Conservation (phyloP, 2,888 invertebrate genomes). For the Xestia rhomboidea region DNA sequence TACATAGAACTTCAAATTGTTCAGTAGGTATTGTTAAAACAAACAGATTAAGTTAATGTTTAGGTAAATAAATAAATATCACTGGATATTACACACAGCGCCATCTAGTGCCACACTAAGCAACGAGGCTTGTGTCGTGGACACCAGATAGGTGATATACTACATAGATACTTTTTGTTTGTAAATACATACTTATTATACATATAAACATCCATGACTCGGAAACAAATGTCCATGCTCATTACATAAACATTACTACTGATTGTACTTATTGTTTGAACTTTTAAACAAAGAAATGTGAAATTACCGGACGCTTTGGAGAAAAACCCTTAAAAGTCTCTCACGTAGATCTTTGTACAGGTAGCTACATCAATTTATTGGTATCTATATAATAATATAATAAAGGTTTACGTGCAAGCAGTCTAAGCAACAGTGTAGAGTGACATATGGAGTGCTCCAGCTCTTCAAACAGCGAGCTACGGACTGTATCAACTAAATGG, state of each 20-base stretch:
- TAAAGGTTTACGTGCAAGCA: constrained; percentile 14
- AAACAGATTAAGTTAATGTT: too few relatives aligned
- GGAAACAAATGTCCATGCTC: too few relatives aligned
- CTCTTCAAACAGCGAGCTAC: background rate
- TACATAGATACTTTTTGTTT: too few relatives aligned
- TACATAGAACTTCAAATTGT: background rate
- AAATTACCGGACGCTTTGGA: background rate
- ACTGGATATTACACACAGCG: too few relatives aligned
- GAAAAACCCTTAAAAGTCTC: background rate
- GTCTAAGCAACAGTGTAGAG: constrained; percentile 18
- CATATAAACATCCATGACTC: too few relatives aligned
- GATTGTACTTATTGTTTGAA: background rate
- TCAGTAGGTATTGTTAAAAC: background rate
- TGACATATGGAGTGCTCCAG: constrained; percentile 18
- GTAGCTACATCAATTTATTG: background rate
- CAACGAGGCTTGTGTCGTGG: too few relatives aligned
- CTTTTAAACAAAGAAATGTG: background rate
- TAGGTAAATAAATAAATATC: too few relatives aligned
- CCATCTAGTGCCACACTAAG: too few relatives aligned
- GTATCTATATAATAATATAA: constrained; percentile 15
- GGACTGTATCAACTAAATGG: background rate
- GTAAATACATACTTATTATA: too few relatives aligned
- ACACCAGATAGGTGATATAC: too few relatives aligned
- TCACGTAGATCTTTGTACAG: background rate
- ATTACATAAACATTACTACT: too few relatives aligned